These are phyloP conservation scores for Gasterosteus nipponicus DNA, from an alignment of 2,113 vertebrate species.

Conservation along the genomic window DNA sequence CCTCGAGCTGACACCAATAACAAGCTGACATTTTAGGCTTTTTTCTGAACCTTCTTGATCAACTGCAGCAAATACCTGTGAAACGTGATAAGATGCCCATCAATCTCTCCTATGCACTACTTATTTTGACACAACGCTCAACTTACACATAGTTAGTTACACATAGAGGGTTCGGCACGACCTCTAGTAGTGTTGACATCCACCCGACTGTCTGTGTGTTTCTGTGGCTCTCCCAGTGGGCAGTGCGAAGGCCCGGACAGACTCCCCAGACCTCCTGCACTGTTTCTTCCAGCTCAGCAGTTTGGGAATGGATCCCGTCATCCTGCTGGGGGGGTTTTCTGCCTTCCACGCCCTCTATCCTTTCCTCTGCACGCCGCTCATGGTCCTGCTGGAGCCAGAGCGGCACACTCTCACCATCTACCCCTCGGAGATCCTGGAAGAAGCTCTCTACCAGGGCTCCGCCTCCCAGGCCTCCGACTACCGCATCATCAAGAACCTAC, in stretches of 20 bases:
- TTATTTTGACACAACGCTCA: not conserved
- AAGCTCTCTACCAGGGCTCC: constrained; percentile 74
- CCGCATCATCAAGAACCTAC: constrained; percentile 74
- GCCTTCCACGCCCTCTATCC: constrained; percentile 72
- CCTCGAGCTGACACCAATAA: not conserved
- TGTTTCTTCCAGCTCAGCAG: constrained; percentile 78
- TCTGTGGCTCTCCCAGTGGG: constrained; percentile 65
- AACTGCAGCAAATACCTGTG: not conserved
- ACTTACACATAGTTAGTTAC: not conserved
- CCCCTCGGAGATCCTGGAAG: constrained; percentile 75
- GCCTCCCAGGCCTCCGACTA: constrained; percentile 67
- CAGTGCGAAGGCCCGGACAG: constrained; percentile 60
- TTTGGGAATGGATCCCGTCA: constrained; percentile 79
- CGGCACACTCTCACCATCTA: constrained; percentile 73
- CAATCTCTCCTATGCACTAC: not conserved
- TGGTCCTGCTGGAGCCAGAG: constrained; percentile 73
- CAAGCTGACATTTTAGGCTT: not conserved
- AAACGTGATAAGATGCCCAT: not conserved
- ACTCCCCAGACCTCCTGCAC: constrained; percentile 70
- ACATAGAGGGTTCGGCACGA: too few relatives aligned
- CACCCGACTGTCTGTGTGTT: not conserved
- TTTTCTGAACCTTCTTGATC: not conserved
- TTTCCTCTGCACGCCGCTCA: constrained; percentile 72
- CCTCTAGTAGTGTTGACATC: not conserved
- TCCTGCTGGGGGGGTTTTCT: constrained; percentile 71